Evolutionary conservation across 2,113 vertebrate species (phyloP).

Genomic region (zebrafish (Danio rerio)): DNA sequence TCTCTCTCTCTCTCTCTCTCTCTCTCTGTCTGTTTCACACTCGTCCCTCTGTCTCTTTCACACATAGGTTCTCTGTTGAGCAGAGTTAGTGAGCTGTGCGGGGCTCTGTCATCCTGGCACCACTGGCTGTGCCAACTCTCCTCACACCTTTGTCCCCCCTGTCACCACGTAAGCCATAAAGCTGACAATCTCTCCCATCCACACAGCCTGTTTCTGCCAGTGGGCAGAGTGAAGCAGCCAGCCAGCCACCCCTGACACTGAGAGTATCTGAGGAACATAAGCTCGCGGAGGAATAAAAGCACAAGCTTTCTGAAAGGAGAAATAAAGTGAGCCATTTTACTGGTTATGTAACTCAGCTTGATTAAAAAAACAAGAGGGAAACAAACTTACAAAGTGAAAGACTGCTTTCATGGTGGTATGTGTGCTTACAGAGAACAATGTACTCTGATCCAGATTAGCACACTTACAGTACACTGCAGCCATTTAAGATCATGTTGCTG

Average conservation of each 20-base stretch:
- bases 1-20: conserved; percentile 27
- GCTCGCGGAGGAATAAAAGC: conserved; percentile 20
- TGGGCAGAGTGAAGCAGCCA: conserved; percentile 24
- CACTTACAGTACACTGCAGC: not conserved
- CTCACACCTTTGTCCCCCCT: conserved; percentile 50
- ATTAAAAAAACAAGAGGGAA: conserved; percentile 37
- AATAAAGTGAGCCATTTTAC: conserved; percentile 6
- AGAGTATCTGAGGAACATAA: conserved; percentile 31
- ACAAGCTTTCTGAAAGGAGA: conserved; percentile 11
- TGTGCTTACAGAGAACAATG: not conserved
- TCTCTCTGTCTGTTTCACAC: conserved; percentile 26
- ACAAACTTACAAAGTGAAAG: conserved; percentile 23
- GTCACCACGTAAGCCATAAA: conserved; percentile 54
- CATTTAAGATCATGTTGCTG: not conserved
- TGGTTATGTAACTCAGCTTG: conserved; percentile 40
- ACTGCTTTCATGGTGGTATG: not conserved
- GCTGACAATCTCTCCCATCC: conserved; percentile 50
- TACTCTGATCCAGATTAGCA: conserved; percentile 3
- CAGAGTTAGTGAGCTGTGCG: conserved; percentile 41
- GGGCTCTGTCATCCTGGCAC: conserved; percentile 21
- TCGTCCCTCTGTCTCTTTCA: conserved; percentile 27
- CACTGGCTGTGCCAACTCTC: conserved; percentile 45
- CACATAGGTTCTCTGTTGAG: conserved; percentile 36
- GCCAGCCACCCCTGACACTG: conserved; percentile 33
- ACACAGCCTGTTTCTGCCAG: conserved; percentile 43